Evolutionary conservation across 2,888 invertebrate genomes (phyloP).

Genomic region (Dasypogon diadema): DNA sequence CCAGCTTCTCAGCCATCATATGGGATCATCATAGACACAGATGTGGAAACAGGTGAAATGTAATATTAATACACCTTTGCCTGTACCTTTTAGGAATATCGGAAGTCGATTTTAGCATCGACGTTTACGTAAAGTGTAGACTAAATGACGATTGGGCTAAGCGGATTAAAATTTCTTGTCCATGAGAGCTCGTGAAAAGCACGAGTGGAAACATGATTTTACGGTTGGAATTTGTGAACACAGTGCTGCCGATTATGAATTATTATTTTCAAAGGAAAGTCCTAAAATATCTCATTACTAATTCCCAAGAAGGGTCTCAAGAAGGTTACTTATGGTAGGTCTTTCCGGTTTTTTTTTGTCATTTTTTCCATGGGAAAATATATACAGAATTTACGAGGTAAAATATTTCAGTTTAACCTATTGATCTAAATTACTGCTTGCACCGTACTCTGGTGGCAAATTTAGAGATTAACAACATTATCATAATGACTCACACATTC

Average conservation of each 20-base stretch:
- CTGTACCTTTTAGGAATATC: neutral
- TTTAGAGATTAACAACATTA: too few species aligned
- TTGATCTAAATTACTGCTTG: too few species aligned
- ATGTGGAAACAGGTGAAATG: neutral
- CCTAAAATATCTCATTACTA: neutral
- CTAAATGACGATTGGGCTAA: slow-evolving; percentile 50
- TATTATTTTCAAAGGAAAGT: neutral
- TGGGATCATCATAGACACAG: neutral
- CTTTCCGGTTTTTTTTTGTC: too few species aligned
- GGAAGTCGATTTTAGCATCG: neutral
- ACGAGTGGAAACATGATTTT: neutral
- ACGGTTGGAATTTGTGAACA: neutral
- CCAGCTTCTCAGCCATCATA: neutral
- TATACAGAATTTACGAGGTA: too few species aligned
- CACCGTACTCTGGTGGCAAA: too few species aligned
- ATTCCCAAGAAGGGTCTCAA: neutral
- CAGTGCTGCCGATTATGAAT: neutral
- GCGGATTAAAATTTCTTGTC: slow-evolving; percentile 38
- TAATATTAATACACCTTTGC: neutral
- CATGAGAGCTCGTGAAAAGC: neutral
- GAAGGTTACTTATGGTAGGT: too few species aligned
- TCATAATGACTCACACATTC: too few species aligned
- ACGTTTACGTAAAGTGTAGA: neutral
- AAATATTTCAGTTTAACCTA: too few species aligned
- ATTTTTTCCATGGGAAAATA: too few species aligned